Conservation (phyloP, 2,797 vertebrate species). For the Erithacus rubecula region DNA sequence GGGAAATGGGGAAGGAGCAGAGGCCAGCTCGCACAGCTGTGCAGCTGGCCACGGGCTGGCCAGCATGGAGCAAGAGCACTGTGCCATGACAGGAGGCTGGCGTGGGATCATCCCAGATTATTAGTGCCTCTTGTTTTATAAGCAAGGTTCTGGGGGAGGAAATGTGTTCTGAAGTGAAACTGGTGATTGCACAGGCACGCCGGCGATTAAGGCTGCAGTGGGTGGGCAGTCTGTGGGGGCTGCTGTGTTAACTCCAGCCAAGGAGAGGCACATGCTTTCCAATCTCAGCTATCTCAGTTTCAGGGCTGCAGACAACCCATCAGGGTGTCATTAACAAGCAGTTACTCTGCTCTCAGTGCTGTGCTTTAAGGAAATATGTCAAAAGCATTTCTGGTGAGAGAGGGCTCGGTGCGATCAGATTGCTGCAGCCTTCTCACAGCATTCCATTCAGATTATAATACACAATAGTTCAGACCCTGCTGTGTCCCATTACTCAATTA, state of each 20-base stretch:
- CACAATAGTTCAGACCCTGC: conserved; percentile 71
- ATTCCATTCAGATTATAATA: conserved; percentile 75
- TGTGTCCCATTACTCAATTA: conserved; percentile 74
- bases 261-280: conserved; percentile 60
- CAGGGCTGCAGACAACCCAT: conserved; percentile 62
- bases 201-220: conserved; percentile 30
- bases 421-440: conserved; percentile 67
- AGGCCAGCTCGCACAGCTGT: neutral
- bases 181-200: conserved; percentile 59
- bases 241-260: conserved; percentile 66
- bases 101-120: neutral
- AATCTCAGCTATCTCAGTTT: conserved; percentile 62
- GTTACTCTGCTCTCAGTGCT: conserved; percentile 33
- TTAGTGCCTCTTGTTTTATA: conserved; percentile 46
- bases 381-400: conserved; percentile 65
- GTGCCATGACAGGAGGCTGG: conserved; percentile 30
- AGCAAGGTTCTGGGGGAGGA: conserved; percentile 43
- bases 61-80: neutral
- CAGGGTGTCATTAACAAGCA: conserved; percentile 64
- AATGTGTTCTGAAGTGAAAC: conserved; percentile 49
- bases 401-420: conserved; percentile 57
- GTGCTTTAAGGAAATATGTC: conserved; percentile 52
- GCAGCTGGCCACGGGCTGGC: neutral
- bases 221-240: conserved; percentile 65
- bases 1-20: neutral